phyloP scores from a whole-genome alignment of 2,113 vertebrate genomes.

The Paramormyrops kingsleyae region DNA sequence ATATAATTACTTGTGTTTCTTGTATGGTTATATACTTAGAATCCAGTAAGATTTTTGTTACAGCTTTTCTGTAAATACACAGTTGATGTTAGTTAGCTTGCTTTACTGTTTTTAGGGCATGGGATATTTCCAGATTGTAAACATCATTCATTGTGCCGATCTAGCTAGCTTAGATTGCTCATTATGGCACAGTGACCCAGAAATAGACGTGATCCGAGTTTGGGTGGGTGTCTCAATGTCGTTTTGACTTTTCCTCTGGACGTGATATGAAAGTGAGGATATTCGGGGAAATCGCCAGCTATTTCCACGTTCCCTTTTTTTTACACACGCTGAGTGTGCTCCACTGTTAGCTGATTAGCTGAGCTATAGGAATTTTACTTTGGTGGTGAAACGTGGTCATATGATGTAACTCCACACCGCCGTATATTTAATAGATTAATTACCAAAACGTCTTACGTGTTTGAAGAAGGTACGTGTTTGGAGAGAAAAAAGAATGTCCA shows the following conservation, averaged over 20 bases:
- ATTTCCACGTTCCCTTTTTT: not conserved
- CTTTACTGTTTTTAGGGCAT: not conserved
- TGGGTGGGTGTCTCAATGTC: conserved; percentile 12
- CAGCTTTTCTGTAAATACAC: not conserved
- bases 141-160: conserved; percentile 7
- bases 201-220: conserved; percentile 12
- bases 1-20: not conserved
- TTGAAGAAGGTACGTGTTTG: conserved; percentile 3
- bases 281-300: not conserved
- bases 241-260: conserved; percentile 1
- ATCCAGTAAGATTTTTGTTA: not conserved
- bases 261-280: not conserved
- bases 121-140: conserved; percentile 14
- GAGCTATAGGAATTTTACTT: not conserved
- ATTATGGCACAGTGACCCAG: conserved; percentile 37
- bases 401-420: conserved; percentile 4
- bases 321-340: not conserved
- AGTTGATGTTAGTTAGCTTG: not conserved
- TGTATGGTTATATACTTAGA: not conserved
- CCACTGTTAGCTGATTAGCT: not conserved
- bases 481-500: not conserved
- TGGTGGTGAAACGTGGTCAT: not conserved
- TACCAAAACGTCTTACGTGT: not conserved
- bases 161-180: not conserved
- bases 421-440: not conserved